Percentiles rank a stretch among this genome's conserved stretches.
Evolutionary conservation across 2,113 vertebrate species (phyloP).

Genomic region (Sarotherodon lohbergeri): DNA sequence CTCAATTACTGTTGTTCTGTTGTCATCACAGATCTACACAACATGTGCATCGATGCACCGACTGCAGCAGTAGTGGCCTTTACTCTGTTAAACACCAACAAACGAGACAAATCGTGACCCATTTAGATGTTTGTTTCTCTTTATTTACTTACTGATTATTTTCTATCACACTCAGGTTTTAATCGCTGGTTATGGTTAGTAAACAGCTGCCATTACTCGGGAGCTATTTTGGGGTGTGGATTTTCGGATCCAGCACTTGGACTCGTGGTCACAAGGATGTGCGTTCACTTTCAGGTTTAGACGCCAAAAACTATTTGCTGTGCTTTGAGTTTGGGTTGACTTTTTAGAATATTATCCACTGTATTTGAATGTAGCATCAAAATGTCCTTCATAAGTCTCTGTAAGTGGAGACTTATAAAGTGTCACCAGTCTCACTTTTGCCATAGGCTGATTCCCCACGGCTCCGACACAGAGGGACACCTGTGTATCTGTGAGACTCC

Average conservation of each 20-base stretch:
- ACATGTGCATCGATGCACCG: neutral
- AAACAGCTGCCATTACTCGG: neutral
- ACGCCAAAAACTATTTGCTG: neutral
- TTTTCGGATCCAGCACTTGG: neutral
- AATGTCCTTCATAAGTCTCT: neutral
- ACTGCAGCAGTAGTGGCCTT: neutral
- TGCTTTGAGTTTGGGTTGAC: neutral
- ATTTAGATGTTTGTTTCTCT: neutral
- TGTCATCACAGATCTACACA: neutral
- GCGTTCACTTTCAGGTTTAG: neutral
- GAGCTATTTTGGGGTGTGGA: neutral
- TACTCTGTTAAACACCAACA: accelerated
- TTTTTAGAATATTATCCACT: neutral
- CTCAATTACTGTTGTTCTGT: neutral
- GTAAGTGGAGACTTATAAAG: neutral
- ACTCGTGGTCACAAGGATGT: neutral
- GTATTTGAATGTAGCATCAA: neutral
- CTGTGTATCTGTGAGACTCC: neutral
- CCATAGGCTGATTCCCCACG: neutral
- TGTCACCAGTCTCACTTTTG: neutral
- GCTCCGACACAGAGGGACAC: neutral
- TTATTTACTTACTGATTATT: neutral
- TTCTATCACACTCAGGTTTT: neutral
- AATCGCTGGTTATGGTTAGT: neutral
- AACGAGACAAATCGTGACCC: accelerated